These are phyloP conservation scores for Amphimedon queenslandica DNA, from an alignment of 37 sponge, comb jelly and placozoan species.

Conservation along the genomic window DNA sequence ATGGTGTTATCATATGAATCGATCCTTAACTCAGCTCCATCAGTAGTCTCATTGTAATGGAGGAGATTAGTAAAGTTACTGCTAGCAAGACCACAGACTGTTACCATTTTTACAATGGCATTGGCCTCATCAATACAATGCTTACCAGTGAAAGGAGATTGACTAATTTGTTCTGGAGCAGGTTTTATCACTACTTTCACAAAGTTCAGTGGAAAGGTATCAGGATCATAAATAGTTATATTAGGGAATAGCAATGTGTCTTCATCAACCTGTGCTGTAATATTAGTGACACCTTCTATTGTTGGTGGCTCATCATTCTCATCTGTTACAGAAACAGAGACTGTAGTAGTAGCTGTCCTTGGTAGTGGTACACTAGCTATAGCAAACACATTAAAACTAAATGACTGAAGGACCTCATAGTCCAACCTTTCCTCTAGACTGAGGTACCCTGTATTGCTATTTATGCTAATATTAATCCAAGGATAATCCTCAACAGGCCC, in stretches of 20 bases:
- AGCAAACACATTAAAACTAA: conserved; percentile 58
- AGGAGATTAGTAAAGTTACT: conserved; percentile 14
- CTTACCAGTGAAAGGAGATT: conserved; percentile 35
- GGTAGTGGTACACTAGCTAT: conserved; percentile 62
- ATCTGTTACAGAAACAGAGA: conserved; percentile 53
- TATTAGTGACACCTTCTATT: conserved; percentile 10
- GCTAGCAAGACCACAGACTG: conserved; percentile 38
- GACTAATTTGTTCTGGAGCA: conserved; percentile 9
- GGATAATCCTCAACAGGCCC: not conserved
- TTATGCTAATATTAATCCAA: conserved; percentile 31
- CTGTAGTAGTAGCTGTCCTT: conserved; percentile 63
- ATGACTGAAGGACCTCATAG: conserved; percentile 13
- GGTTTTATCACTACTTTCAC: conserved; percentile 30
- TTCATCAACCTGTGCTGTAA: conserved; percentile 23
- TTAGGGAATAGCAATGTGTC: not conserved
- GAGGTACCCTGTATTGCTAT: conserved; percentile 32
- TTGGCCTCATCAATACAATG: conserved; percentile 55
- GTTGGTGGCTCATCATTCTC: conserved; percentile 43
- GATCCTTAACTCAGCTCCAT: not conserved
- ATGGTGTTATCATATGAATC: conserved; percentile 25
- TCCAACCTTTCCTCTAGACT: conserved; percentile 40
- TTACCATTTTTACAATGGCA: conserved; percentile 25
- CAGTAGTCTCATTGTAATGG: not conserved
- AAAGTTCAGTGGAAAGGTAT: conserved; percentile 20
- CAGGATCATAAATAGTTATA: conserved; percentile 41